Evolutionary conservation across 2,113 vertebrate genomes (phyloP).

Genomic region (Rhinopithecus roxellana): DNA sequence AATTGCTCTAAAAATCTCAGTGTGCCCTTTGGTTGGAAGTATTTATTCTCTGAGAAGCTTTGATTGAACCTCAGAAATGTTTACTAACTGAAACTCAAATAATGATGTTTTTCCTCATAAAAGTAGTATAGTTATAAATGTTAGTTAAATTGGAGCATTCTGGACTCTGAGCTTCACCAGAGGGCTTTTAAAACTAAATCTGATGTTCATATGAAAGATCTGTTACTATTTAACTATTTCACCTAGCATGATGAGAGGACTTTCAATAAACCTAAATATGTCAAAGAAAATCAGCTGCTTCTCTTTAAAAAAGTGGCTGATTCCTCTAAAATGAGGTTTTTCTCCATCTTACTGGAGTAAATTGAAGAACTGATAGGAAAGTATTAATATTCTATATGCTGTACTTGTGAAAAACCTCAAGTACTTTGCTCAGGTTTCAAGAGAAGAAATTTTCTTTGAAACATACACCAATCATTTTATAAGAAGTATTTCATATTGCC

Average conservation of each 20-base stretch:
- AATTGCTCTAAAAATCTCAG: not conserved
- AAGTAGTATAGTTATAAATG: conserved; percentile 51
- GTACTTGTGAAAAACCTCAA: conserved; percentile 34
- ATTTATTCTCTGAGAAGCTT: not conserved
- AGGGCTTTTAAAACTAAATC: not conserved
- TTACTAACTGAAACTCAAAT: not conserved
- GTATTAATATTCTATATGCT: conserved; percentile 21
- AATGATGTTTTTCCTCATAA: not conserved
- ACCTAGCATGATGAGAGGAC: not conserved
- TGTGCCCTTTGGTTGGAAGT: not conserved
- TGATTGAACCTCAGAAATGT: not conserved
- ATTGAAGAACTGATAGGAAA: not conserved
- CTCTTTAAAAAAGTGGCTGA: not conserved
- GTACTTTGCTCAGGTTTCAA: conserved; percentile 30
- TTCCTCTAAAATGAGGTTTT: conserved; percentile 17
- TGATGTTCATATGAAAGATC: not conserved
- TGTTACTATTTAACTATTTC: conserved; percentile 35
- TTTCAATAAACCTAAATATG: conserved; percentile 25
- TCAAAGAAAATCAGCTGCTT: not conserved
- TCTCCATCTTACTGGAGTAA: not conserved
- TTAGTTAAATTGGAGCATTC: conserved; percentile 39
- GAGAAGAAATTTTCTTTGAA: conserved; percentile 50
- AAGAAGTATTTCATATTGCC: conserved; percentile 17
- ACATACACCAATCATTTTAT: conserved; percentile 53
- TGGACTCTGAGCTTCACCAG: not conserved